Evolutionary conservation across 2,888 invertebrate genomes (phyloP), one percentile per base, ranked within the genome.

Genomic region (Cerceris rybyensis): DNA sequence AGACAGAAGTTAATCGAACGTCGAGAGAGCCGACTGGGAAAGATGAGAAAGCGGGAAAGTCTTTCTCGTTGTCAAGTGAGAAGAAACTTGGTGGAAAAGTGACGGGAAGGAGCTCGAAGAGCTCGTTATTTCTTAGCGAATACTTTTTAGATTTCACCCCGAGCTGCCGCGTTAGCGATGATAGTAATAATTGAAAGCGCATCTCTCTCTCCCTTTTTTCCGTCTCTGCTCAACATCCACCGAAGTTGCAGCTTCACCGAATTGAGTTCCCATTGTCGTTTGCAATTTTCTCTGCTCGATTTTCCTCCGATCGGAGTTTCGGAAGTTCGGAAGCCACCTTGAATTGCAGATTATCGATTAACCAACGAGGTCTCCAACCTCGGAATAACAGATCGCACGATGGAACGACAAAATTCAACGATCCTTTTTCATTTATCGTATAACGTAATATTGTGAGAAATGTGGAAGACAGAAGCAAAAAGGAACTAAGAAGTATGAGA

Each of bases 41-140:
- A 11, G 11, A 58, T 13, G 28, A 28, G 14, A 52, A 52, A 11
- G 46, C 46, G 46, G 54, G 54, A 70, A 61, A 42, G 54, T 49
- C 52, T 59, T 42, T 61, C 68, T 52, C 64, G 52, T 69, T 46
- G 63, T 17, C 14, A 16, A 16, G 7, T 60, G 50, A 28, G 13
- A 54, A 75, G 80, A 74, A 79, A 70, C 59, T 79, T 50, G 66
- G 11, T 8, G 49, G 50, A 70, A 39, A 39, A 16, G 50, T 49
- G 46, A 8, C 60, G 43, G 49, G 13, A 63, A 41, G 39, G 49
- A 69, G 50, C 61, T 63, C 61, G 57, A 70, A 54, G 54, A 69
- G 64, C 65, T 79, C 58, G 79, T 78, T 79, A 79, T 73, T 79
- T 69, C 73, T 78, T 68, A 50, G 46, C 7, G 13, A 58, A 54